phyloP scores from a whole-genome alignment of 2,888 invertebrate species.

The Xestobium rufovillosum region DNA sequence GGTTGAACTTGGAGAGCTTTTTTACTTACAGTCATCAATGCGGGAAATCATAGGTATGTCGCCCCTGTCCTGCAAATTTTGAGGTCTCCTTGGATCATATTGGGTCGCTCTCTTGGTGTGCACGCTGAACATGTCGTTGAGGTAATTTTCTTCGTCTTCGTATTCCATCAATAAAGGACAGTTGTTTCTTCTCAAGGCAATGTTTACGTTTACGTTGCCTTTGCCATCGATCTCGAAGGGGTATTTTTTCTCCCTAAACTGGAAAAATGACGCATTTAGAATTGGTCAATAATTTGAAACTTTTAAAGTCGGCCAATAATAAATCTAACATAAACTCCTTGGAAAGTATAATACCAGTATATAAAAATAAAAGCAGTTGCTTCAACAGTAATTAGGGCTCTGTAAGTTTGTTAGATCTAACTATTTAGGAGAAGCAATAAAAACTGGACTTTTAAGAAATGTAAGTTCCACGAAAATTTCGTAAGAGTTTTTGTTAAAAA shows the following conservation, averaged over 20 bases:
- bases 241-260: slow-evolving; percentile 56
- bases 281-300: no score
- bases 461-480: no score
- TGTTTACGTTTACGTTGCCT: slow-evolving; percentile 43
- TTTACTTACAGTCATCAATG: slow-evolving; percentile 47
- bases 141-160: slow-evolving; percentile 41
- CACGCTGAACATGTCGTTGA: slow-evolving; percentile 31
- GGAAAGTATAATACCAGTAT: no score
- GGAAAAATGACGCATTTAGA: slow-evolving; percentile 21
- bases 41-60: slow-evolving; percentile 59
- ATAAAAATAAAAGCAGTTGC: no score
- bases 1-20: slow-evolving; percentile 4
- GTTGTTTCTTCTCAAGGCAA: slow-evolving; percentile 47
- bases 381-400: no score
- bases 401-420: no score
- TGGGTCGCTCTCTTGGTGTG: slow-evolving; percentile 36
- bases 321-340: no score
- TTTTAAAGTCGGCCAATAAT: no score
- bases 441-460: no score
- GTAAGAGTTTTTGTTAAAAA: no score
- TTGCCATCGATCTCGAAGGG: slow-evolving; percentile 49
- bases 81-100: no score
- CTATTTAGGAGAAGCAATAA: no score
- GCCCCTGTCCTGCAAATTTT: slow-evolving; percentile 52
- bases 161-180: slow-evolving; percentile 42